Percentiles rank a stretch among this genome's conserved stretches.
Conservation (phyloP, 1,140 invertebrate species). For the Penaeus chinensis region DNA sequence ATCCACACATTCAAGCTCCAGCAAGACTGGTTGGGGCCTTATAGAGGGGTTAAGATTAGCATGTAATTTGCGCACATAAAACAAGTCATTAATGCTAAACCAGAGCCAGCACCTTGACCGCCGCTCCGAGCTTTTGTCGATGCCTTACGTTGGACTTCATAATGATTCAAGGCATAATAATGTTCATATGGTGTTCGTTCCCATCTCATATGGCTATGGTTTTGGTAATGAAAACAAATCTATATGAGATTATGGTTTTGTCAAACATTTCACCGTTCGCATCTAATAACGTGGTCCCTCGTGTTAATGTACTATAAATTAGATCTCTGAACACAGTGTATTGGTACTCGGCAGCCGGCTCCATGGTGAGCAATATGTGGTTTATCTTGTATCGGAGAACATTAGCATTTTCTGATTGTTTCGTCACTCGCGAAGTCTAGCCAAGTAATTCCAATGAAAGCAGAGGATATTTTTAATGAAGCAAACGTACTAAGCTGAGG, state of each 20-base stretch:
- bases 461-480: slow-evolving; percentile 42
- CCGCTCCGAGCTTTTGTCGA: slow-evolving; percentile 17
- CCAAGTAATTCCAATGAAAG: slow-evolving; percentile 45
- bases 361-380: slow-evolving; percentile 48
- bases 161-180: slow-evolving; percentile 24
- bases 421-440: slow-evolving; percentile 55
- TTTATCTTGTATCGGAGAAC: slow-evolving; percentile 54
- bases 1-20: too few relatives aligned
- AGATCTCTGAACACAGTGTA: slow-evolving; percentile 52
- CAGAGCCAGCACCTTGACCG: slow-evolving; percentile 49
- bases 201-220: not conserved
- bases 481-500: slow-evolving; percentile 11
- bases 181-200: too few relatives aligned
- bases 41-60: slow-evolving; percentile 57
- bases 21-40: slow-evolving; percentile 20
- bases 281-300: slow-evolving; percentile 37
- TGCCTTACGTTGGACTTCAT: slow-evolving; percentile 28
- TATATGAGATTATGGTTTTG: slow-evolving; percentile 35
- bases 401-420: slow-evolving; percentile 61
- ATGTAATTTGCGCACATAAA: slow-evolving; percentile 62
- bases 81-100: slow-evolving; percentile 61
- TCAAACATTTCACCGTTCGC: slow-evolving; percentile 40
- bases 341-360: slow-evolving; percentile 27
- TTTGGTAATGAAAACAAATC: slow-evolving; percentile 1
- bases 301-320: slow-evolving; percentile 56